Conservation (phyloP, 2,888 invertebrate genomes). For the Imbricaverruca yamaguchii region DNA sequence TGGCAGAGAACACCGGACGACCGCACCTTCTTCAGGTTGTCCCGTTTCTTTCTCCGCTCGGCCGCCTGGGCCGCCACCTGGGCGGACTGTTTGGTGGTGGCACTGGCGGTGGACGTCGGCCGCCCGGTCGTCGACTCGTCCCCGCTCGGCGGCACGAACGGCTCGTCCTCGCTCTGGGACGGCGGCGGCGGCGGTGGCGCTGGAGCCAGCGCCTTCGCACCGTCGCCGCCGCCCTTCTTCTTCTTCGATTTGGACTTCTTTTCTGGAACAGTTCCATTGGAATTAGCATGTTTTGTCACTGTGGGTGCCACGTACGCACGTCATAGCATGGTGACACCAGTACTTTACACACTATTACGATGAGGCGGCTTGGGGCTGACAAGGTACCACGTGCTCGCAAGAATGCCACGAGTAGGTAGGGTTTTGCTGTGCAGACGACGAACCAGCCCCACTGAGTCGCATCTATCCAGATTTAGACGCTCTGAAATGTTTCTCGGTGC, state of each 20-base stretch:
- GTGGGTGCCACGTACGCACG: too few relatives aligned
- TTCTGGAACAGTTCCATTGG: background rate
- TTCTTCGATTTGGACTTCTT: constrained; percentile 7
- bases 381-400: too few relatives aligned
- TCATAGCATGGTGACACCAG: too few relatives aligned
- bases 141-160: constrained; percentile 7
- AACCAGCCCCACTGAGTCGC: too few relatives aligned
- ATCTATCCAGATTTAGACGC: too few relatives aligned
- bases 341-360: too few relatives aligned
- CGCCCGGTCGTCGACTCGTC: background rate
- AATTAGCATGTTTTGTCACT: too few relatives aligned
- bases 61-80: background rate
- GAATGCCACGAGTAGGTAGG: too few relatives aligned
- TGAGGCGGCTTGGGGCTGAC: too few relatives aligned
- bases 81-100: background rate
- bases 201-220: background rate
- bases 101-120: background rate
- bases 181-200: background rate
- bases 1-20: too few relatives aligned
- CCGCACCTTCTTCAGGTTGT: background rate
- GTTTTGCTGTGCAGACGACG: too few relatives aligned
- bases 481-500: too few relatives aligned
- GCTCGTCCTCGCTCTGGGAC: background rate
- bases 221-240: background rate
- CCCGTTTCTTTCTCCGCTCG: background rate